Percentiles rank a stretch among this genome's conserved stretches.
Conservation (phyloP, 2,797 vertebrate species). For the Thamnophis elegans region DNA sequence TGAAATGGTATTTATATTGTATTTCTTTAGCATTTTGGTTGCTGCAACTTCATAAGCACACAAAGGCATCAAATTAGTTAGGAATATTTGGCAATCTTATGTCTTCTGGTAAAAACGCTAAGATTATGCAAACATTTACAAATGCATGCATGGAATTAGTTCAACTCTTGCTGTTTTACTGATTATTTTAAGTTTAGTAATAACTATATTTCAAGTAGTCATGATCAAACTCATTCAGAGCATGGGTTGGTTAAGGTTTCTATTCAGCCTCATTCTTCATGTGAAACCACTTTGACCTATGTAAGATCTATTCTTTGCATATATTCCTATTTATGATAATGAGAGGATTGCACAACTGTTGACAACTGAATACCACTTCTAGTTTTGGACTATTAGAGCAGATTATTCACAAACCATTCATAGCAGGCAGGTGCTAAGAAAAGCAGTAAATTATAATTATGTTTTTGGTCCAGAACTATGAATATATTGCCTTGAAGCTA, state of each 20-base stretch:
- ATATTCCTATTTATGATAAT: constrained; percentile 21
- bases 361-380: constrained; percentile 28
- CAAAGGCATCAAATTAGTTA: neutral
- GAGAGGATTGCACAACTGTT: constrained; percentile 10
- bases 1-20: neutral
- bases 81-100: neutral
- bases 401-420: constrained; percentile 21
- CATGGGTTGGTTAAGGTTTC: neutral
- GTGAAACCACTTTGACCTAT: constrained; percentile 23
- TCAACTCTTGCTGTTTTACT: neutral
- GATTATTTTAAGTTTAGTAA: neutral
- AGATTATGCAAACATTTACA: neutral
- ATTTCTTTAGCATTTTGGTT: neutral
- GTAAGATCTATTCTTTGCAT: constrained; percentile 14
- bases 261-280: neutral
- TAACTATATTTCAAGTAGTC: neutral
- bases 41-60: neutral
- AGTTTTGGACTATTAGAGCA: constrained; percentile 26
- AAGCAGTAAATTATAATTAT: constrained; percentile 5
- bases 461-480: neutral
- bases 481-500: constrained; percentile 3
- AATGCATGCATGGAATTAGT: neutral
- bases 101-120: neutral
- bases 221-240: constrained; percentile 1
- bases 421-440: neutral